Percentiles rank a stretch among this genome's conserved stretches.
Conservation (phyloP, 2,888 invertebrate species). For the Spicauda simplicius region DNA sequence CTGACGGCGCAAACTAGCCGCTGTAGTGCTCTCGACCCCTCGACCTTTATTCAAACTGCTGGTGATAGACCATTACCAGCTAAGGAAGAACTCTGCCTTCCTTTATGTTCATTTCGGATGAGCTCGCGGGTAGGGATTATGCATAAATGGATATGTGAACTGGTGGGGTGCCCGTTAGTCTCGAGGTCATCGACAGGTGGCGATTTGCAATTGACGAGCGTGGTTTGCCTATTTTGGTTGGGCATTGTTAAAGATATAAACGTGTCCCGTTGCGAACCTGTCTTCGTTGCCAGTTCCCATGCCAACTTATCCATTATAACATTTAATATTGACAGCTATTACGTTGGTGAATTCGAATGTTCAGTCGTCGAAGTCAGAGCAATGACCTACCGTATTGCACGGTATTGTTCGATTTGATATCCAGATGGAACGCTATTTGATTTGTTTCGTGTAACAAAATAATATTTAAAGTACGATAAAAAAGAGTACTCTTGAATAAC, state of each 20-base stretch:
- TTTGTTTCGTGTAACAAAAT: too few species aligned
- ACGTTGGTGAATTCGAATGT: constrained; percentile 40
- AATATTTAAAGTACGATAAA: too few species aligned
- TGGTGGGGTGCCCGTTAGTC: constrained; percentile 74
- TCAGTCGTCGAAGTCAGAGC: neutral
- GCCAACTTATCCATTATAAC: constrained; percentile 35
- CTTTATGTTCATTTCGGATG: constrained; percentile 40
- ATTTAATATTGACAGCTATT: constrained; percentile 42
- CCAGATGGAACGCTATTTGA: too few species aligned
- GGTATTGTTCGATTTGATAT: neutral
- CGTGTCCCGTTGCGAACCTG: constrained; percentile 60
- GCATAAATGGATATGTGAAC: constrained; percentile 48
- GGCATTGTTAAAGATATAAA: constrained; percentile 69
- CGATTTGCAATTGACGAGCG: constrained; percentile 77
- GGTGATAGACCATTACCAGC: constrained; percentile 59
- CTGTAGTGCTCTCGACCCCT: constrained; percentile 71
- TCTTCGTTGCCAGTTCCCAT: constrained; percentile 43
- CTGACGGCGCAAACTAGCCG: constrained; percentile 71
- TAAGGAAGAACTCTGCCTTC: constrained; percentile 49
- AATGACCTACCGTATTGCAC: neutral
- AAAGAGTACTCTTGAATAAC: too few species aligned
- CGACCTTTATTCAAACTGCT: constrained; percentile 78
- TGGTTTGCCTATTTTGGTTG: constrained; percentile 74
- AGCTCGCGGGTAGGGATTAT: constrained; percentile 45
- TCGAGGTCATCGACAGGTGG: constrained; percentile 79